Percentiles rank a stretch among this genome's conserved stretches.
phyloP scores from a whole-genome alignment of 2,797 vertebrate genomes.

The Nannoperca australis region DNA sequence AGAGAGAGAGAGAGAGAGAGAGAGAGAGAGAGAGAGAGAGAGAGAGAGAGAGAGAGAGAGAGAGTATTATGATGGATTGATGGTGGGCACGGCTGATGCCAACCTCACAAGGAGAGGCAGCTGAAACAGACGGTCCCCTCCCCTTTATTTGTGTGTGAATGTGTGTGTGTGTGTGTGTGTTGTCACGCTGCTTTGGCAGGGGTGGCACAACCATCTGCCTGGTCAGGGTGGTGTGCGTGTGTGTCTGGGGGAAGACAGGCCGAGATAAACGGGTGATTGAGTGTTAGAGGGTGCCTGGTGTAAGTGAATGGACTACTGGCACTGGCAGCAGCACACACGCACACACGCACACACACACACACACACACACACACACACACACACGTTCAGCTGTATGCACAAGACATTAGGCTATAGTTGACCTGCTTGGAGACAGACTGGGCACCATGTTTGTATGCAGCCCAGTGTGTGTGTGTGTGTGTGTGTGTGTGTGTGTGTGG shows the following conservation, averaged over 20 bases:
- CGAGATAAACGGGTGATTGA: slow-evolving; percentile 80
- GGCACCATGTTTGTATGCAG: slow-evolving; percentile 65
- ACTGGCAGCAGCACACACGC: slow-evolving; percentile 38
- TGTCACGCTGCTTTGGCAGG: slow-evolving; percentile 56
- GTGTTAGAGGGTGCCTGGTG: slow-evolving; percentile 67
- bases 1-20: background rate
- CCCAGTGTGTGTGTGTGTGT: slow-evolving; percentile 16
- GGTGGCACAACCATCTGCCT: slow-evolving; percentile 71
- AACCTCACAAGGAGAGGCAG: slow-evolving; percentile 76
- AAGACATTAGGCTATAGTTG: slow-evolving; percentile 81
- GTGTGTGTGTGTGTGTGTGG: slow-evolving; percentile 14
- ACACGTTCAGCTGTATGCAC: slow-evolving; percentile 78
- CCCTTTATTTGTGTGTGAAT: slow-evolving; percentile 72
- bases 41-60: background rate
- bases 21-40: slow-evolving; percentile 6
- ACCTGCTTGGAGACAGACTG: slow-evolving; percentile 79
- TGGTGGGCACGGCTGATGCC: slow-evolving; percentile 67
- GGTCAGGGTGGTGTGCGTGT: slow-evolving; percentile 49
- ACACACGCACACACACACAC: background rate
- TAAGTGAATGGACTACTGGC: slow-evolving; percentile 78
- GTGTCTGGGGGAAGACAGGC: slow-evolving; percentile 69
- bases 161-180: slow-evolving; percentile 46
- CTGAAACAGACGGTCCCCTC: slow-evolving; percentile 80
- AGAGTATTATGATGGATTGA: slow-evolving; percentile 73
- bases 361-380: slow-evolving; percentile 22